These are phyloP conservation scores for Bombus difficillimus DNA, from an alignment of 1,140 invertebrate species.

Conservation along the genomic window DNA sequence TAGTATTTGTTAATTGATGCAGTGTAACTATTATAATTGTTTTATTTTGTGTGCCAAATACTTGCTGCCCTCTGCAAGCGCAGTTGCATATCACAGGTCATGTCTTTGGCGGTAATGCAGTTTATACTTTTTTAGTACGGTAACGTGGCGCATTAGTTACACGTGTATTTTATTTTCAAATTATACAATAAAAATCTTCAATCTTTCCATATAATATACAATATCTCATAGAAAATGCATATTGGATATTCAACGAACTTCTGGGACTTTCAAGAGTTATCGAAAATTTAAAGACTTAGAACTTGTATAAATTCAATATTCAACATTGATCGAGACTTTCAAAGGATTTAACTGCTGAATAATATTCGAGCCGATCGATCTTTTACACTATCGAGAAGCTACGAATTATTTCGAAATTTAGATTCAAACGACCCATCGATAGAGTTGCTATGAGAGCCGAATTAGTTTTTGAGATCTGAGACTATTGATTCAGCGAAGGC, in stretches of 20 bases:
- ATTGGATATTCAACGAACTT: too few relatives aligned
- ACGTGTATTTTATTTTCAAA: not conserved
- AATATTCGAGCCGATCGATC: not conserved
- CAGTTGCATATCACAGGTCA: constrained; percentile 15
- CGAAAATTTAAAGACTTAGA: not conserved
- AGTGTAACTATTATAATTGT: not conserved
- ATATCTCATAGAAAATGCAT: too few relatives aligned
- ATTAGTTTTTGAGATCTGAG: too few relatives aligned
- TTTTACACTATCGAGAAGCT: not conserved
- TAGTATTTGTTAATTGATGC: not conserved
- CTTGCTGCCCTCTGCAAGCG: constrained; percentile 44
- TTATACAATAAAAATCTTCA: not conserved
- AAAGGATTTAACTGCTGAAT: not conserved
- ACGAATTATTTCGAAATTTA: not conserved
- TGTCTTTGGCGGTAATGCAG: constrained; percentile 21
- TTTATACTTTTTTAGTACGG: not conserved
- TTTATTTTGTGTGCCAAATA: not conserved
- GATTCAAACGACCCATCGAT: not conserved
- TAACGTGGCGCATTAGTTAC: too few relatives aligned
- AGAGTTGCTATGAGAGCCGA: not conserved
- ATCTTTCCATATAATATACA: too few relatives aligned
- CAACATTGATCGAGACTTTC: not conserved
- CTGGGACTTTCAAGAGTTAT: too few relatives aligned
- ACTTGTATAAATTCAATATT: not conserved
- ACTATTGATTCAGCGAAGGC: too few relatives aligned